phyloP scores from a whole-genome alignment of 1,140 invertebrate species.

The Trichoplusia ni region DNA sequence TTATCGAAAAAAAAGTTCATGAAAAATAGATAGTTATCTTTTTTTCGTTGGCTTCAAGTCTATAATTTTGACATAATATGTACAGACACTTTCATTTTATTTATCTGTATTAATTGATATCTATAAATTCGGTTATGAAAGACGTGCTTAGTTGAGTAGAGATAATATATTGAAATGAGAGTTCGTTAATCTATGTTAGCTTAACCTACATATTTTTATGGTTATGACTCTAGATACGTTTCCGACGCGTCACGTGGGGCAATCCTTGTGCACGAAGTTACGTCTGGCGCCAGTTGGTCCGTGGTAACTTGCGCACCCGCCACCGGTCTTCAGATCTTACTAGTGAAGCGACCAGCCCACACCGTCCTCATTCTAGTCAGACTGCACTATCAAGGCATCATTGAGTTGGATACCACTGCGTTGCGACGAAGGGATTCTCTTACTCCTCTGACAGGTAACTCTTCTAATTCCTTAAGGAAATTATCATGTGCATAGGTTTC shows the following conservation, averaged over 20 bases:
- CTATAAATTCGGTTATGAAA: too few relatives aligned
- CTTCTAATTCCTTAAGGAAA: background rate
- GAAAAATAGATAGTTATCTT: too few relatives aligned
- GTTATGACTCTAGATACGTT: constrained; percentile 73
- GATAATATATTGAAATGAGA: too few relatives aligned
- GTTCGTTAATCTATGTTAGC: too few relatives aligned
- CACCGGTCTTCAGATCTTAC: constrained; percentile 49
- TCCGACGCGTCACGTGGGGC: constrained; percentile 81
- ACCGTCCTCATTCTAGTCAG: constrained; percentile 49
- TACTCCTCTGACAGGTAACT: constrained; percentile 47
- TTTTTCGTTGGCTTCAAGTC: too few relatives aligned
- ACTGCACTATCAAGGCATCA: constrained; percentile 42
- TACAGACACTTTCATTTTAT: too few relatives aligned
- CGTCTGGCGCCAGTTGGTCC: constrained; percentile 69
- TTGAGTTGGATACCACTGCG: constrained; percentile 53
- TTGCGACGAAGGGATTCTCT: constrained; percentile 48
- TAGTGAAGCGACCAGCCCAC: constrained; percentile 44
- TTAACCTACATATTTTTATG: too few relatives aligned
- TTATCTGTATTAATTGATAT: too few relatives aligned
- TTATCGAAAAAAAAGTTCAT: too few relatives aligned
- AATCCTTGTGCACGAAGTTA: constrained; percentile 82
- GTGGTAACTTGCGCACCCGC: constrained; percentile 43
- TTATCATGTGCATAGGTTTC: background rate
- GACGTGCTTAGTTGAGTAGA: too few relatives aligned
- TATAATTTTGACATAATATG: too few relatives aligned